These are phyloP conservation scores for Syrrhaptes paradoxus DNA, from an alignment of 2,113 vertebrate genomes.

Conservation along the genomic window DNA sequence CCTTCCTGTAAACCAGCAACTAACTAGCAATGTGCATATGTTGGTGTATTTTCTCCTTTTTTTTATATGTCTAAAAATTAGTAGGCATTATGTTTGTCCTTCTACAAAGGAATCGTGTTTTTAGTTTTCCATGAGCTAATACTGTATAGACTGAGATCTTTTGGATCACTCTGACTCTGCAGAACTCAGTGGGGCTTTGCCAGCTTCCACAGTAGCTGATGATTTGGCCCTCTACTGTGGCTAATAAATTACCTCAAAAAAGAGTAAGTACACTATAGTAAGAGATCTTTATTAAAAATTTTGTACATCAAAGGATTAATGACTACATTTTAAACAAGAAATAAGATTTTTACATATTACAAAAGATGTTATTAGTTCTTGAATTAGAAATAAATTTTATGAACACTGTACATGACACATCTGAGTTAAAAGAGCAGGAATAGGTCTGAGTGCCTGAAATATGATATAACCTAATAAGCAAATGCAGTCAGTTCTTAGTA, in stretches of 20 bases:
- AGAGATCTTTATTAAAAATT: constrained; percentile 77
- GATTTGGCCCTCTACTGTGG: background rate
- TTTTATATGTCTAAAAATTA: background rate
- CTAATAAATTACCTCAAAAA: background rate
- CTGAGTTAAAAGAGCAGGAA: constrained; percentile 31
- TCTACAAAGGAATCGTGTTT: background rate
- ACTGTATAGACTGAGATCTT: too few relatives aligned
- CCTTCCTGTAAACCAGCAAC: background rate
- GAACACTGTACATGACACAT: constrained; percentile 50
- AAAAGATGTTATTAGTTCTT: constrained; percentile 56
- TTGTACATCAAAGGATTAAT: constrained; percentile 72
- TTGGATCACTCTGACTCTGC: background rate
- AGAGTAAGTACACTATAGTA: constrained; percentile 8
- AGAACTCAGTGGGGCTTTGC: background rate
- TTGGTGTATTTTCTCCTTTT: background rate
- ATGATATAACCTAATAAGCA: constrained; percentile 45
- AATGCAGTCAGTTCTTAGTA: constrained; percentile 29
- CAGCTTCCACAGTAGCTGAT: background rate
- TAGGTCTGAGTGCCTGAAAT: constrained; percentile 13
- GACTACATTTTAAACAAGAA: constrained; percentile 65
- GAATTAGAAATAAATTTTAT: constrained; percentile 53
- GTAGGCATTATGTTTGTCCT: background rate
- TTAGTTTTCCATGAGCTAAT: background rate
- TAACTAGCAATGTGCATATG: background rate
- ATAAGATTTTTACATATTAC: constrained; percentile 68